These are phyloP conservation scores for Acanthaster planci DNA, from an alignment of 35 echinoderm and acorn worm species.

Conservation along the genomic window DNA sequence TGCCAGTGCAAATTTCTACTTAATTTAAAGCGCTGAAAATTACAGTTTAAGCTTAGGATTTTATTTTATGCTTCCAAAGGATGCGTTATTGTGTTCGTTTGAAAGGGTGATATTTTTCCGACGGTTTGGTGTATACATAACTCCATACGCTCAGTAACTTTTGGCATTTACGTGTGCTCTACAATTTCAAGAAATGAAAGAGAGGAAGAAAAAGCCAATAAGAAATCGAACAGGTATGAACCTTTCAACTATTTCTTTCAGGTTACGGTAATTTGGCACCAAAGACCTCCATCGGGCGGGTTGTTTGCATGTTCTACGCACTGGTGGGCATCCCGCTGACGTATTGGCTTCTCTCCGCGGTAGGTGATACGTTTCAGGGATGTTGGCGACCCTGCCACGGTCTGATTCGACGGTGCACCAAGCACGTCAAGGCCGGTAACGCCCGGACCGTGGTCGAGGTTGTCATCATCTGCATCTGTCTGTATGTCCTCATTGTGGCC, in stretches of 20 bases:
- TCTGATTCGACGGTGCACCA: slow-evolving; percentile 5
- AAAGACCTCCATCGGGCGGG: slow-evolving; percentile 14
- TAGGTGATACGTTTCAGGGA: slow-evolving; percentile 45
- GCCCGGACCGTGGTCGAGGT: slow-evolving; percentile 4
- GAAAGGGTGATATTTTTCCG: too few relatives aligned
- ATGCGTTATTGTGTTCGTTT: too few relatives aligned
- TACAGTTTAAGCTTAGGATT: too few relatives aligned
- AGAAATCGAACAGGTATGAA: too few relatives aligned
- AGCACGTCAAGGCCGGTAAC: neutral
- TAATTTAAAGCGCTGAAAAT: too few relatives aligned
- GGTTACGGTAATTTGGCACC: slow-evolving; percentile 59
- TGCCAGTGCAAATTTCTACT: too few relatives aligned
- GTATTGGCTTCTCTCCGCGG: slow-evolving; percentile 16
- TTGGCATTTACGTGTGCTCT: too few relatives aligned
- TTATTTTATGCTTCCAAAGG: too few relatives aligned
- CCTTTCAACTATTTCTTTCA: slow-evolving; percentile 2
- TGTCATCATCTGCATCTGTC: neutral
- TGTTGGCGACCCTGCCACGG: slow-evolving; percentile 20
- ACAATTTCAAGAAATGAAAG: too few relatives aligned
- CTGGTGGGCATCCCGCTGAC: slow-evolving; percentile 51
- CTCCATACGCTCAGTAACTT: too few relatives aligned
- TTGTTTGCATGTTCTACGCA: slow-evolving; percentile 48
- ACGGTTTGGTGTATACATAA: too few relatives aligned
- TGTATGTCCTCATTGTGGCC: slow-evolving; percentile 41
- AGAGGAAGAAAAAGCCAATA: too few relatives aligned